Percentiles rank a stretch among this genome's conserved stretches.
These are phyloP conservation scores for Apomyelois bistriatella DNA, from an alignment of 2,888 invertebrate species.

Conservation along the genomic window DNA sequence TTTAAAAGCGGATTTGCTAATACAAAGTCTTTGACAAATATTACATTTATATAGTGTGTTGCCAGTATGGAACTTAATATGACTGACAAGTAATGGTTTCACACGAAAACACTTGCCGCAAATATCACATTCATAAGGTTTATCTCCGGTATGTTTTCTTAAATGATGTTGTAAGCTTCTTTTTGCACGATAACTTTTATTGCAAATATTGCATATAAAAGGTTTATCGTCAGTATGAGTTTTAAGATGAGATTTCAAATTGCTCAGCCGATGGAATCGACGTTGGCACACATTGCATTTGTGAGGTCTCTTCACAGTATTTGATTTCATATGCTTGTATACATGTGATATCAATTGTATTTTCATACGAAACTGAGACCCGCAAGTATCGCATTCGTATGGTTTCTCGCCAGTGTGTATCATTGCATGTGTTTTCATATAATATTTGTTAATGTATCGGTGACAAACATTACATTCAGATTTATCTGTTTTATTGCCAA, in stretches of 20 bases:
- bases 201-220: too few species aligned
- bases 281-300: too few species aligned
- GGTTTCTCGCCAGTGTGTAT: neutral
- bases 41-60: too few species aligned
- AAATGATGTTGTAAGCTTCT: neutral
- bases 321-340: too few species aligned
- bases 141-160: neutral
- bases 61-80: neutral
- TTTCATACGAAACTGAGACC: neutral
- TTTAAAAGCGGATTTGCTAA: too few species aligned
- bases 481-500: too few species aligned
- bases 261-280: too few species aligned
- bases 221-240: too few species aligned
- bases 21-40: too few species aligned
- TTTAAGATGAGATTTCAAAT: too few species aligned
- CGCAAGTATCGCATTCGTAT: neutral
- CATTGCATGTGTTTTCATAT: neutral
- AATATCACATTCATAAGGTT: neutral
- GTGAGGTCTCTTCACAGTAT: too few species aligned
- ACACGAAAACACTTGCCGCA: neutral
- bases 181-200: too few species aligned
- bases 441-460: neutral
- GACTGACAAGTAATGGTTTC: neutral
- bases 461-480: neutral
- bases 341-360: neutral